phyloP scores from a whole-genome alignment of 2,113 vertebrate genomes.

The Speoplatyrhinus poulsoni region DNA sequence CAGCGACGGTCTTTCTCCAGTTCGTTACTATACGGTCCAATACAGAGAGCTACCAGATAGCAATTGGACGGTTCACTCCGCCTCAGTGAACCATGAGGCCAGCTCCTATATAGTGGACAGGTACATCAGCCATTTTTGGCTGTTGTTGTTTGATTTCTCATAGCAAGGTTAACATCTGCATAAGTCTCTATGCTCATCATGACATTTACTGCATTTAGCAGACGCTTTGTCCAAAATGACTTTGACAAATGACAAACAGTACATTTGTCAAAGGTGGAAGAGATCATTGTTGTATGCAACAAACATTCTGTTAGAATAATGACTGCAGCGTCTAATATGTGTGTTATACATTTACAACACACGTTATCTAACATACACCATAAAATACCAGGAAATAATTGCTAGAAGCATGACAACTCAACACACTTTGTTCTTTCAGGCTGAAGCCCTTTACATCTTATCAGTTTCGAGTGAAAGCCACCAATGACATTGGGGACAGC shows the following conservation, averaged over 20 bases:
- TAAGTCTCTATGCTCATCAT: no score
- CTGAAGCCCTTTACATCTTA: constrained; percentile 97
- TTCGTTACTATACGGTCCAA: constrained; percentile 95
- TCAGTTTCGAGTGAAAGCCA: constrained; percentile 94
- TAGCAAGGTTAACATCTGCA: no score
- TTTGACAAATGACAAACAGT: no score
- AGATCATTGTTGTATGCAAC: no score
- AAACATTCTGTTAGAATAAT: no score
- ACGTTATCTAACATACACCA: no score
- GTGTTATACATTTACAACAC: no score
- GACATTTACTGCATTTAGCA: no score
- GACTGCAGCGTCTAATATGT: no score
- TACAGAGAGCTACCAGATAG: constrained; percentile 86
- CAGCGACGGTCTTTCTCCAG: constrained; percentile 92
- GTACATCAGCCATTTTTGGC: constrained; percentile 58
- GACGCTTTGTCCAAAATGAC: no score
- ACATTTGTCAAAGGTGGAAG: no score
- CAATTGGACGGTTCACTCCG: constrained; percentile 85
- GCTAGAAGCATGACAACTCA: neutral
- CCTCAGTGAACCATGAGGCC: constrained; percentile 84
- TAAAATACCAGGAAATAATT: no score
- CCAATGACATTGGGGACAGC: constrained; percentile 97
- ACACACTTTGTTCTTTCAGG: constrained; percentile 63
- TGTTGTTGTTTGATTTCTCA: neutral
- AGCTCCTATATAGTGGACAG: constrained; percentile 86